A percentile compares a stretch with the other conserved stretches of the same genome.
phyloP scores from a whole-genome alignment of 64 coral and sea anemone species.

The Anthopleura sola region DNA sequence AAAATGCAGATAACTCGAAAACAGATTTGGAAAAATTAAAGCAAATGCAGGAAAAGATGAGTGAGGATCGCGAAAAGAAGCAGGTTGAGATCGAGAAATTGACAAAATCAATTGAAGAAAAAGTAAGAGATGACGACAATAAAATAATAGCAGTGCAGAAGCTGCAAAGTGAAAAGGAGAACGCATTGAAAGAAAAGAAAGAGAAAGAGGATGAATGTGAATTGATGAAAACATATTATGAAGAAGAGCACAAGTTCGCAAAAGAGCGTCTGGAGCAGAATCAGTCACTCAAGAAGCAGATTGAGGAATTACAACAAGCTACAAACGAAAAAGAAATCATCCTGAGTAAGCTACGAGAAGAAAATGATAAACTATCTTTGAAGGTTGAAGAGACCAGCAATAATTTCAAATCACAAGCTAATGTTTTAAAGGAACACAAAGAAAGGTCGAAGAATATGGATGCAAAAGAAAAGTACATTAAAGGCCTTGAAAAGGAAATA shows the following conservation, averaged over 20 bases:
- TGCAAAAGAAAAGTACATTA: neutral
- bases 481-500: neutral
- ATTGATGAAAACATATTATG: conserved; percentile 5
- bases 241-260: conserved; percentile 40
- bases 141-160: neutral
- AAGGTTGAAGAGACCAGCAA: conserved; percentile 13
- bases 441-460: neutral
- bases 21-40: conserved; percentile 14
- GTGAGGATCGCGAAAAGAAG: neutral
- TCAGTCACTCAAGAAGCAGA: conserved; percentile 32
- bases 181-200: conserved; percentile 18
- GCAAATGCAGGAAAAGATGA: neutral
- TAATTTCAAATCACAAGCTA: neutral
- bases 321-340: conserved; percentile 29
- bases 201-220: conserved; percentile 40
- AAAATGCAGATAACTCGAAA: conserved; percentile 15
- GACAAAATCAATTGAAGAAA: neutral
- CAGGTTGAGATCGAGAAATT: neutral
- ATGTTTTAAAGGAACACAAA: neutral
- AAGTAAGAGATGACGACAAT: neutral
- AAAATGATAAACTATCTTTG: neutral
- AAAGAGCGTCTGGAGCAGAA: conserved; percentile 18
- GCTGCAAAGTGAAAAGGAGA: neutral
- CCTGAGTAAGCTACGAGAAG: neutral
- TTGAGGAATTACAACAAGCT: conserved; percentile 28